Evolutionary conservation across 1,140 invertebrate genomes (phyloP).

Genomic region (Drosophila ambigua): DNA sequence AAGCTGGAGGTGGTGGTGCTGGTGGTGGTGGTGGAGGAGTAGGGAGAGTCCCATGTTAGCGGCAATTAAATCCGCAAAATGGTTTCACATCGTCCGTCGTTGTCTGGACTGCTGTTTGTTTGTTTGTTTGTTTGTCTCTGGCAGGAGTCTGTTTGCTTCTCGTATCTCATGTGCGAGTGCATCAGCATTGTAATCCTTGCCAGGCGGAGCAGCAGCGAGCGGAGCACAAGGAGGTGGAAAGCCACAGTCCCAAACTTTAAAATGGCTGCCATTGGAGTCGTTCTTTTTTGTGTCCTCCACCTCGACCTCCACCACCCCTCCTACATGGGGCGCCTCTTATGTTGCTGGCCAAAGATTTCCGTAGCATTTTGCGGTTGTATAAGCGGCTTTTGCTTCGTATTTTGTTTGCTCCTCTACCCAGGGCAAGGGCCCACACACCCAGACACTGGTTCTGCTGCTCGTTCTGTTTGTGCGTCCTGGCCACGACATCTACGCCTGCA

Average conservation of each 20-base stretch:
- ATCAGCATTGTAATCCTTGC: constrained; percentile 56
- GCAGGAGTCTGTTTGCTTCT: constrained; percentile 16
- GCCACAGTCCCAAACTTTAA: constrained; percentile 74
- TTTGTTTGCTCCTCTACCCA: constrained; percentile 59
- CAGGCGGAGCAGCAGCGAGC: constrained; percentile 36
- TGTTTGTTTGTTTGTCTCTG: constrained; percentile 26
- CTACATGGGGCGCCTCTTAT: no score
- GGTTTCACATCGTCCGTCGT: constrained; percentile 57
- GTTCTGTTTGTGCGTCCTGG: constrained; percentile 13
- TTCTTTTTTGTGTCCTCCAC: neutral
- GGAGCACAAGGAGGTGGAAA: constrained; percentile 22
- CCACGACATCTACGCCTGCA: no score
- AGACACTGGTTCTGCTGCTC: constrained; percentile 3
- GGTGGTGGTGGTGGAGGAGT: neutral
- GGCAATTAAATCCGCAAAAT: constrained; percentile 81
- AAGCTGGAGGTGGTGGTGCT: no score
- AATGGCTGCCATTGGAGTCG: constrained; percentile 64
- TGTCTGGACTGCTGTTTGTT: constrained; percentile 24
- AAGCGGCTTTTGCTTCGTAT: constrained; percentile 76
- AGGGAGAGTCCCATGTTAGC: constrained; percentile 71
- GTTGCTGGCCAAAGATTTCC: constrained; percentile 65
- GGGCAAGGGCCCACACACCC: constrained; percentile 11
- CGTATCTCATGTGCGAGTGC: constrained; percentile 54
- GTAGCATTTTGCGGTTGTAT: constrained; percentile 80
- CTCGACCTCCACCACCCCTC: neutral